These are phyloP conservation scores for Drosophila koepferae DNA, from an alignment of 2,888 invertebrate species.

Conservation along the genomic window DNA sequence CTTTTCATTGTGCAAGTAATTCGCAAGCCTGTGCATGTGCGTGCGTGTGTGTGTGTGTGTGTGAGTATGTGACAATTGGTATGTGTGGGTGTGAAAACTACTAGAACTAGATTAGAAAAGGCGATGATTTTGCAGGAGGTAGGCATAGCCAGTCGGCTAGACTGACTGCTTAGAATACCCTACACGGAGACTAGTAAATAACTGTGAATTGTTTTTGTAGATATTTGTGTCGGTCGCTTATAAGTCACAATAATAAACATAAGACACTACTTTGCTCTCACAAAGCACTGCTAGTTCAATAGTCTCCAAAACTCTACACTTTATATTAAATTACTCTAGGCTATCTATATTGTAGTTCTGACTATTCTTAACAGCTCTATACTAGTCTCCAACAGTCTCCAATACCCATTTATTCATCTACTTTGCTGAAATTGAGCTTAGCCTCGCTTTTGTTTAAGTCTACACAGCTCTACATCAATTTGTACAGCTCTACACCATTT, in stretches of 20 bases:
- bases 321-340: background rate
- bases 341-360: background rate
- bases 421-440: background rate
- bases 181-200: background rate
- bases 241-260: background rate
- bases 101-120: conserved; percentile 59
- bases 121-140: conserved; percentile 20
- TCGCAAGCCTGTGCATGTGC: conserved; percentile 15
- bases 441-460: background rate
- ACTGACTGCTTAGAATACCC: conserved; percentile 15
- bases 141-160: background rate
- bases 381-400: no score
- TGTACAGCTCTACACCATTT: background rate
- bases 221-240: no score
- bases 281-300: background rate
- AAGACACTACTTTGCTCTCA: background rate
- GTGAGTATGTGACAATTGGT: conserved; percentile 58
- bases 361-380: background rate
- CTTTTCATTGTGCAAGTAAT: conserved; percentile 60
- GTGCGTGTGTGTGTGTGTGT: conserved; percentile 21
- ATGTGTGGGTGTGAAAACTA: conserved; percentile 53
- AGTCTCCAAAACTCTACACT: conserved; percentile 4
- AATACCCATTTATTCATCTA: no score
- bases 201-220: no score
- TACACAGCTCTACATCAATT: background rate